A percentile compares a stretch with the other conserved stretches of the same genome.
Conservation (phyloP, 2,113 vertebrate species). For the Odontesthes bonariensis region DNA sequence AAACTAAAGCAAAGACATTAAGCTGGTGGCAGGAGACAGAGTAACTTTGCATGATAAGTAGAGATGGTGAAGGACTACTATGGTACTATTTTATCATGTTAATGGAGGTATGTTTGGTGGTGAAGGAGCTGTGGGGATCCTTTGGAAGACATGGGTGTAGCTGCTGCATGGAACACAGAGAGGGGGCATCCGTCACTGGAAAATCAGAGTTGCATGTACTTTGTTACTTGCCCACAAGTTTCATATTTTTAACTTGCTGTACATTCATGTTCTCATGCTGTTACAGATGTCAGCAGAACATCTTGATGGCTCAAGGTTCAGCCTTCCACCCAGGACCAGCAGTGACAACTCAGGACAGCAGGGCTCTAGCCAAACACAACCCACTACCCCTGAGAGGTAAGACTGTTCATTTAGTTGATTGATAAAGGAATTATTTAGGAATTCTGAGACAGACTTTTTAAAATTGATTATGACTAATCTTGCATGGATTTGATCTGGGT, state of each 20-base stretch:
- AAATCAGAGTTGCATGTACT: neutral
- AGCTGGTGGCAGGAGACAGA: slow-evolving; percentile 15
- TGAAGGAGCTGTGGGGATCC: slow-evolving; percentile 29
- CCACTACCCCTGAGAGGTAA: slow-evolving; percentile 86
- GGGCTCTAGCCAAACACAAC: slow-evolving; percentile 37
- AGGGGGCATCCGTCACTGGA: neutral
- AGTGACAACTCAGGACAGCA: slow-evolving; percentile 54
- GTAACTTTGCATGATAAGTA: slow-evolving; percentile 44
- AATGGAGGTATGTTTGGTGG: slow-evolving; percentile 36
- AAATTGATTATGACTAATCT: neutral
- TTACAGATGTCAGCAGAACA: slow-evolving; percentile 48
- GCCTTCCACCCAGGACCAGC: slow-evolving; percentile 63
- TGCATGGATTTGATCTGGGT: neutral
- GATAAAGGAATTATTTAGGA: neutral
- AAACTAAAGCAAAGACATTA: slow-evolving; percentile 26
- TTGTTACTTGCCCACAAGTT: neutral
- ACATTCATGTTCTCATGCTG: neutral
- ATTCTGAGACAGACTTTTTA: neutral
- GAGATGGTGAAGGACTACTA: slow-evolving; percentile 27
- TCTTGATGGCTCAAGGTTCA: slow-evolving; percentile 73
- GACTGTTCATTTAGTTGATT: neutral
- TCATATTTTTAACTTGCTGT: neutral
- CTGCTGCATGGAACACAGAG: slow-evolving; percentile 7
- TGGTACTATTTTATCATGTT: neutral
- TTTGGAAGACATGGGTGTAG: slow-evolving; percentile 22